Conservation (phyloP, 1,140 invertebrate species). For the Conopomorpha cramerella region DNA sequence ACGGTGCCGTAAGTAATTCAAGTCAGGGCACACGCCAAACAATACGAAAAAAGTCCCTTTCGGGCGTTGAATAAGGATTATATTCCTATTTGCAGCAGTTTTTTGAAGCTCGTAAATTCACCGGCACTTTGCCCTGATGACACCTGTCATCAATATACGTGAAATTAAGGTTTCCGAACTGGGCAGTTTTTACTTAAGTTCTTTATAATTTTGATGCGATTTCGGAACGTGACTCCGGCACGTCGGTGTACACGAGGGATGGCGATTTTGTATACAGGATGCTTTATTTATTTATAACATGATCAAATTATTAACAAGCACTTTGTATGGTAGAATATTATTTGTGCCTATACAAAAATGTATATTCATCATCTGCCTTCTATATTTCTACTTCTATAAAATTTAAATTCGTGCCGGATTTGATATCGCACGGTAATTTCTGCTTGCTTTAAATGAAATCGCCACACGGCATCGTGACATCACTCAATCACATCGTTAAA, state of each 20-base stretch:
- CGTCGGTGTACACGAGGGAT: conserved; percentile 13
- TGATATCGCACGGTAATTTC: not conserved
- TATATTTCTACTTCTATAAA: no score
- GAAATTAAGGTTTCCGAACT: conserved; percentile 20
- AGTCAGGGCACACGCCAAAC: no score
- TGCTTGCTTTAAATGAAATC: not conserved
- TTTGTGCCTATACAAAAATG: not conserved
- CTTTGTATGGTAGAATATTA: not conserved
- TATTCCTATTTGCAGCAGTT: no score
- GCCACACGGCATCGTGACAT: no score
- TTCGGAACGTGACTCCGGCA: conserved; percentile 39
- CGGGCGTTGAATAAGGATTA: no score
- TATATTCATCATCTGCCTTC: no score
- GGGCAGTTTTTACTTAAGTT: conserved; percentile 45
- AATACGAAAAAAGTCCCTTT: no score
- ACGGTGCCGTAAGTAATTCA: no score
- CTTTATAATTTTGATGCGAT: conserved; percentile 52
- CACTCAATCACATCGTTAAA: no score
- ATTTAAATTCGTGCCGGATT: not conserved
- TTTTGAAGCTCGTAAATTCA: conserved; percentile 36
- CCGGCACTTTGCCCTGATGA: conserved; percentile 16
- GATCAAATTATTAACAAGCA: not conserved
- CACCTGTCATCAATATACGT: conserved; percentile 40
- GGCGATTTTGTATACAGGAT: conserved; percentile 1
- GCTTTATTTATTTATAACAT: not conserved